These are phyloP conservation scores for Chaetodon trifascialis DNA, from an alignment of 2,113 vertebrate species.

Conservation along the genomic window DNA sequence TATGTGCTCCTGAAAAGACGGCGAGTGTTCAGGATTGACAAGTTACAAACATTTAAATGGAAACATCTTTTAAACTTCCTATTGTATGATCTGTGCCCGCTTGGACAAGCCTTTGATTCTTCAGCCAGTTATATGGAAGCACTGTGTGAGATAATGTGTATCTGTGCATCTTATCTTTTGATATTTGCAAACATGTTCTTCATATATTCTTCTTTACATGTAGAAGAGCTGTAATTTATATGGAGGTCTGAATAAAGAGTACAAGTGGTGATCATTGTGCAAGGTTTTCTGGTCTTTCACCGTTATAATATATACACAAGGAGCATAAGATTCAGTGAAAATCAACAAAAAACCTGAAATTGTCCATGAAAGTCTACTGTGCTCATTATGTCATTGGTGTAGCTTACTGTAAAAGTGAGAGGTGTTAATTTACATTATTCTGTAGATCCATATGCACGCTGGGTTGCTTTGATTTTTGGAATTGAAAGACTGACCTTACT, in stretches of 20 bases:
- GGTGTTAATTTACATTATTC: neutral
- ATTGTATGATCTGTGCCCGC: too few relatives aligned
- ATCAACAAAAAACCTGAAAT: neutral
- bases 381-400: neutral
- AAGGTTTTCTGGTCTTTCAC: neutral
- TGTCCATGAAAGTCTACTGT: neutral
- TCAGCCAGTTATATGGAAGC: too few relatives aligned
- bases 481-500: constrained; percentile 44
- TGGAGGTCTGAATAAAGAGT: neutral
- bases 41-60: neutral
- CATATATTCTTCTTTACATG: neutral
- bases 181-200: too few relatives aligned
- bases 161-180: too few relatives aligned
- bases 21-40: neutral
- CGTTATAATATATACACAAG: neutral
- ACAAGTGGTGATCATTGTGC: neutral
- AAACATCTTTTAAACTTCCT: neutral
- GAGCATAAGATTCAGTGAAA: neutral
- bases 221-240: neutral
- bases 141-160: too few relatives aligned
- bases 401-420: constrained; percentile 19
- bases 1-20: too few relatives aligned
- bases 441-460: constrained; percentile 23
- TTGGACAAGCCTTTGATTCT: too few relatives aligned
- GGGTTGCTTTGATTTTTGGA: constrained; percentile 12